Base-by-base conservation (phyloP, 2,113 vertebrate genomes). In the Serinus canaria region DNA sequence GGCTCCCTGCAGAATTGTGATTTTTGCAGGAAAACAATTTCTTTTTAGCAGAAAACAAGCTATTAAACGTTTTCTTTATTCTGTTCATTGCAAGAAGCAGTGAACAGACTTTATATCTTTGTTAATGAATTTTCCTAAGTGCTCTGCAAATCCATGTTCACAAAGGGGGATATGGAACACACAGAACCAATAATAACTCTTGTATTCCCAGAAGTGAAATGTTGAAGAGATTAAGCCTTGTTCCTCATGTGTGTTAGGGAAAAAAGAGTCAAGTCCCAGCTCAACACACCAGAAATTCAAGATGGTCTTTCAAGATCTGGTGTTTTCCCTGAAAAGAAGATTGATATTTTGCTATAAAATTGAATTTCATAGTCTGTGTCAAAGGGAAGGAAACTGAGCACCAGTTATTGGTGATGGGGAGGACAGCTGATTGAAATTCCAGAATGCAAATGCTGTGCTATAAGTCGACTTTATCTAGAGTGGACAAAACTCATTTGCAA, bases 1-100 rank as follows among this genome's bases (percentile, higher is more conserved):
- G 24, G 37, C 13, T 87, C 66, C 5, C 1, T 82, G 37, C 31
- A 78, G 58, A 89, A 55, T 58, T 87, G 11, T 85, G 43, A 35
- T 58, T 89, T 75, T 49, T 82, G 10, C 30, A 94, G 82, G 49
- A 92, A 89, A 97, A 14, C 30, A 62, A 92, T 79, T 84, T 91
- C 43, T 74, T 95, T 89, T 79, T 76, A 87, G 25, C 43, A 87
- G 50, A 80, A 95, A 94, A 41, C 19, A 85, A 85, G 16, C 20
- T 69, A 66, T 74, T 73, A 83, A 49, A 35, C 2, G 7, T 93
- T 88, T 90, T 88, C 28, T 89, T 81, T 73, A 66, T 69, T 18
- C 30, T 58, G 6, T 66, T 91, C 44, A 37, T 67, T 87, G 11
- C 62, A 87, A 73, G 49, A 89, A 76, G 31, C 12, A 12, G 22